phyloP scores from a whole-genome alignment of 1,140 invertebrate species.

The Drosophila hydei region DNA sequence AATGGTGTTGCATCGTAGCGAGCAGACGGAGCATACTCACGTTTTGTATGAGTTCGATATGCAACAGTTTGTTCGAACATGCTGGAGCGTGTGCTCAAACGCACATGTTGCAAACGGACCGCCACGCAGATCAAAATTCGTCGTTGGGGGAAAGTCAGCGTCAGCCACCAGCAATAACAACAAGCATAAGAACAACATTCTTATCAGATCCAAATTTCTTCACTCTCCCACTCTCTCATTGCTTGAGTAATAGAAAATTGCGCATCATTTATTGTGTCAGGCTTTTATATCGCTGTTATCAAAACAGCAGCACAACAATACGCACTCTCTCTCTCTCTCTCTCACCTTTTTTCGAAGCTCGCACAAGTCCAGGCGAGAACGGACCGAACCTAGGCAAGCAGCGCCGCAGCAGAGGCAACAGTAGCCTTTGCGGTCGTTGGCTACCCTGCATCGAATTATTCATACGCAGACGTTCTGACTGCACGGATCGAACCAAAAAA shows the following conservation, averaged over 20 bases:
- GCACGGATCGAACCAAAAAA: conserved; percentile 48
- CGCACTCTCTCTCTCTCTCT: not conserved
- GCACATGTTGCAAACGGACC: conserved; percentile 36
- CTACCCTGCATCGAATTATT: conserved; percentile 62
- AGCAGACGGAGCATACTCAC: conserved; percentile 19
- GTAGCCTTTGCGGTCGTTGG: conserved; percentile 68
- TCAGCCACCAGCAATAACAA: conserved; percentile 6
- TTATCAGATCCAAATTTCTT: conserved; percentile 45
- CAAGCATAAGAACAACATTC: conserved; percentile 7
- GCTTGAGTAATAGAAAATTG: conserved; percentile 51
- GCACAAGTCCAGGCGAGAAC: conserved; percentile 35
- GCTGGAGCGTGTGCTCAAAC: conserved; percentile 40
- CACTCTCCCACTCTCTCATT: conserved; percentile 4
- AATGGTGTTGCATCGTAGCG: conserved; percentile 17
- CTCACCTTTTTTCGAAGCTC: conserved; percentile 28
- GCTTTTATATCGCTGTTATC: conserved; percentile 43
- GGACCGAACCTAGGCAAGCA: conserved; percentile 33
- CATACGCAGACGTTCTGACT: conserved; percentile 69
- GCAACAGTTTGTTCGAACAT: conserved; percentile 16
- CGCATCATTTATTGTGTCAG: conserved; percentile 57
- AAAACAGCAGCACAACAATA: conserved; percentile 31
- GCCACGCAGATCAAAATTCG: conserved; percentile 10
- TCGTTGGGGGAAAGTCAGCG: conserved; percentile 14
- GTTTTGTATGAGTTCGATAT: conserved; percentile 51
- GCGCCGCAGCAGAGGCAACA: conserved; percentile 30